phyloP scores from a whole-genome alignment of 2,888 invertebrate species.

The Lacanobia wlatinum region DNA sequence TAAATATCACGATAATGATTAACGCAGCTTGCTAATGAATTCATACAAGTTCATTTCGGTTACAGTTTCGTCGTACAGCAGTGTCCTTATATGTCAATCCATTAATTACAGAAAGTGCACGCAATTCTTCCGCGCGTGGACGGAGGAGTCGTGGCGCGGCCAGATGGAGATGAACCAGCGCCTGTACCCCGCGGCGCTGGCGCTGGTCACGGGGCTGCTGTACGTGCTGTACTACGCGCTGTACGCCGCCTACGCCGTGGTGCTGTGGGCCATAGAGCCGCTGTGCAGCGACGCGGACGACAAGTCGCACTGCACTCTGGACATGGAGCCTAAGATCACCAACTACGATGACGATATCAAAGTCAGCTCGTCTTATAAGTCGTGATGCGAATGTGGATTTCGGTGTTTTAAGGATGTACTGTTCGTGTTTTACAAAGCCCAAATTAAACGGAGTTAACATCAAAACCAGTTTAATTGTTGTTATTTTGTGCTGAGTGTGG shows the following conservation, averaged over 20 bases:
- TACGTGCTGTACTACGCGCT: slow-evolving; percentile 78
- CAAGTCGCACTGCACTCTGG: slow-evolving; percentile 36
- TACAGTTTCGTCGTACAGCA: no score
- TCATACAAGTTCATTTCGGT: background rate
- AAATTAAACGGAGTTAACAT: slow-evolving; percentile 35
- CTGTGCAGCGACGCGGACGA: slow-evolving; percentile 69
- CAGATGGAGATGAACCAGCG: slow-evolving; percentile 67
- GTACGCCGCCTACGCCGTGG: slow-evolving; percentile 71
- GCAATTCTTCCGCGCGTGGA: slow-evolving; percentile 80
- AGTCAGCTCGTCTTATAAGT: slow-evolving; percentile 64
- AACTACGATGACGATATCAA: slow-evolving; percentile 73
- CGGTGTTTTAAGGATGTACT: background rate
- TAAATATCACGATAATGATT: no score
- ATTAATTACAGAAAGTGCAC: slow-evolving; percentile 72
- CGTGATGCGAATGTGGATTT: slow-evolving; percentile 35
- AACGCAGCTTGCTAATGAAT: no score
- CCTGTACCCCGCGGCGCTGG: slow-evolving; percentile 72
- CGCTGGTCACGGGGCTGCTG: slow-evolving; percentile 71
- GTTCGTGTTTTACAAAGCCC: slow-evolving; percentile 29
- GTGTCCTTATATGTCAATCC: no score
- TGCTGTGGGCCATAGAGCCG: slow-evolving; percentile 83
- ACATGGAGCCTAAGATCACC: slow-evolving; percentile 69
- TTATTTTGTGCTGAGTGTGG: background rate
- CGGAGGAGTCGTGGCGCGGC: slow-evolving; percentile 77
- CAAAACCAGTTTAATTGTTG: background rate